Evolutionary conservation across 2,888 invertebrate genomes (phyloP), one percentile per base, ranked within the genome.

Genomic region (Eupithecia subumbrata): DNA sequence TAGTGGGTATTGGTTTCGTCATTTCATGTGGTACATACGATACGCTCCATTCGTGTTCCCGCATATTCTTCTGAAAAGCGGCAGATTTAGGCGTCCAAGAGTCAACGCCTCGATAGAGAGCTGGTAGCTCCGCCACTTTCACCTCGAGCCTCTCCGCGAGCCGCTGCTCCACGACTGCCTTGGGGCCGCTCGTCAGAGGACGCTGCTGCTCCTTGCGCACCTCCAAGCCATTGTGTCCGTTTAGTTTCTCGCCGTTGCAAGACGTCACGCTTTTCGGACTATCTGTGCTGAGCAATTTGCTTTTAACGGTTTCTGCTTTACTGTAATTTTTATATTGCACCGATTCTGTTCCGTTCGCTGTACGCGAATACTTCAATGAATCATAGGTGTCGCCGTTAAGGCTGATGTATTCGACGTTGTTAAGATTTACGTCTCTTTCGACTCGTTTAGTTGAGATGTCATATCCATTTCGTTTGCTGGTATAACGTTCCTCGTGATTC

Each of bases 81-180:
- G 92, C 92, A 30, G 95, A 97, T 94, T 97, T 97, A 88, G 97
- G 97, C 87, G 97, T 96, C 97, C 97, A 97, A 85, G 96, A 96
- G 84, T 94, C 95, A 88, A 97, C 96, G 77, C 97, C 96, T 84
- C 96, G 96, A 91, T 97, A 97, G 80, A 97, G 95, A 82, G 97
- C 96, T 73, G 97, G 97, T 89, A 96, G 95, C 87, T 96, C 95
- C 69, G 95, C 93, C 79, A 92, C 94, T 89, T 95, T 95, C 81
- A 92, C 94, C 85, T 95, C 95, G 71, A 95, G 92, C 56, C 94
- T 90, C 82, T 95, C 92, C 69, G 92, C 96, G 84, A 91, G 95
- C 82, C 95, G 86, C 87, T 93, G 93, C 79, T 95, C 95, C 77
- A 94, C 95, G 79, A 93, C 84, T 73, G 93, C 88, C 84, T 91